Evolutionary conservation across 2,888 invertebrate species (phyloP).

Genomic region (Philopedon plagiatum): DNA sequence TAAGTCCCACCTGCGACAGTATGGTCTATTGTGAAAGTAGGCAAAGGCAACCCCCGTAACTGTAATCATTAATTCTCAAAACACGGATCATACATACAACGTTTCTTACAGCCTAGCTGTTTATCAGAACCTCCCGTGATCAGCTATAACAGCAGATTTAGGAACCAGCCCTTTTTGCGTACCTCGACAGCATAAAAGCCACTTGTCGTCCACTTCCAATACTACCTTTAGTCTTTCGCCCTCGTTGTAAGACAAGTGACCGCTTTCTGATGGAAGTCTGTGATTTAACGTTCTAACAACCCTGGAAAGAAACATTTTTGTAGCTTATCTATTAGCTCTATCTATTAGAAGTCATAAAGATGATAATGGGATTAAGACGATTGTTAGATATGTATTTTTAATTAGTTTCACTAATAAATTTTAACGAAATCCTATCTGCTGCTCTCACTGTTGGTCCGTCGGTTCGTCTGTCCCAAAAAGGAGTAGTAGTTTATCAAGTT

Average conservation of each 20-base stretch:
- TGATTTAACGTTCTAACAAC: slow-evolving; percentile 83
- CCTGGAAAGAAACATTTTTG: slow-evolving; percentile 66
- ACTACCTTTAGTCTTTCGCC: slow-evolving; percentile 82
- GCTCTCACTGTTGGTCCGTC: no score
- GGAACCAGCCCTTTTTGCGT: slow-evolving; percentile 85
- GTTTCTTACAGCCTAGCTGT: neutral
- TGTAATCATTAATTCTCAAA: neutral
- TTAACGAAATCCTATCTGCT: no score
- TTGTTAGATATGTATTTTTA: no score
- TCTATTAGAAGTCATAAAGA: no score
- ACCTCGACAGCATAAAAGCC: slow-evolving; percentile 82
- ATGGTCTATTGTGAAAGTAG: no score
- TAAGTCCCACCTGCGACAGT: no score
- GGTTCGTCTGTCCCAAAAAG: no score
- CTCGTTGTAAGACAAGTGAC: slow-evolving; percentile 83
- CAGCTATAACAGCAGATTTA: slow-evolving; percentile 76
- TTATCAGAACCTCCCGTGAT: slow-evolving; percentile 61
- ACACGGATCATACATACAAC: neutral
- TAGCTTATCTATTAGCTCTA: no score
- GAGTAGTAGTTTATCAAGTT: no score
- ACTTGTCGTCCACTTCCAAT: slow-evolving; percentile 82
- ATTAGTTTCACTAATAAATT: no score
- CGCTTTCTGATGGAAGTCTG: slow-evolving; percentile 82
- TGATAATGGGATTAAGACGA: no score
- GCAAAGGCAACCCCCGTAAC: neutral